phyloP scores from a whole-genome alignment of 2,888 invertebrate species.

The Drosophila meridionalis region DNA sequence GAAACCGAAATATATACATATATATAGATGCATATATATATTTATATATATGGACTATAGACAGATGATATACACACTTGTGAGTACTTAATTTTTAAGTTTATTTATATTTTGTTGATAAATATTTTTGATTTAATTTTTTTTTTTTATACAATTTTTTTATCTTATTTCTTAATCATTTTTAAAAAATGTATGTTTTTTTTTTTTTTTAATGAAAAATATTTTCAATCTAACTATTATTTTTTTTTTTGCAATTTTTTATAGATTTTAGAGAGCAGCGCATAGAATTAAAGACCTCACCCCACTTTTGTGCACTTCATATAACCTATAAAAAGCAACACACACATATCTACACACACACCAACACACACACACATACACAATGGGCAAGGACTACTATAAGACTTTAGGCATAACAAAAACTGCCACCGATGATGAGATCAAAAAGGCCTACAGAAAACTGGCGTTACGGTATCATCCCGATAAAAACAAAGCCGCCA shows the following conservation, averaged over 20 bases:
- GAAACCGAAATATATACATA: slow-evolving; percentile 8
- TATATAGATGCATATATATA: slow-evolving; percentile 10
- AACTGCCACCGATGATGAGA: slow-evolving; percentile 97
- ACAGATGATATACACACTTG: slow-evolving; percentile 44
- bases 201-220: background rate
- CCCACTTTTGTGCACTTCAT: slow-evolving; percentile 27
- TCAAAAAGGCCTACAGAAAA: slow-evolving; percentile 98
- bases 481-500: slow-evolving; percentile 97
- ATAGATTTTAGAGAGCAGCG: slow-evolving; percentile 47
- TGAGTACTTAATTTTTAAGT: slow-evolving; percentile 11
- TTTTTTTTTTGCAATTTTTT: background rate
- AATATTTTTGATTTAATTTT: background rate
- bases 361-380: slow-evolving; percentile 23
- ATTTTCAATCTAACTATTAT: background rate
- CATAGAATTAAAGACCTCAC: slow-evolving; percentile 38
- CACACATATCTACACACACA: slow-evolving; percentile 13
- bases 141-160: background rate
- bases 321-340: slow-evolving; percentile 26
- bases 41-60: slow-evolving; percentile 53
- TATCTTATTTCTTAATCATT: background rate
- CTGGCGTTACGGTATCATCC: slow-evolving; percentile 99
- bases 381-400: slow-evolving; percentile 99
- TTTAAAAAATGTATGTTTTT: background rate
- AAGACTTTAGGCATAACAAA: slow-evolving; percentile 94
- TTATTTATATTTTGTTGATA: background rate